These are phyloP conservation scores for Gouania willdenowi DNA, from an alignment of 2,797 vertebrate genomes.

Conservation along the genomic window DNA sequence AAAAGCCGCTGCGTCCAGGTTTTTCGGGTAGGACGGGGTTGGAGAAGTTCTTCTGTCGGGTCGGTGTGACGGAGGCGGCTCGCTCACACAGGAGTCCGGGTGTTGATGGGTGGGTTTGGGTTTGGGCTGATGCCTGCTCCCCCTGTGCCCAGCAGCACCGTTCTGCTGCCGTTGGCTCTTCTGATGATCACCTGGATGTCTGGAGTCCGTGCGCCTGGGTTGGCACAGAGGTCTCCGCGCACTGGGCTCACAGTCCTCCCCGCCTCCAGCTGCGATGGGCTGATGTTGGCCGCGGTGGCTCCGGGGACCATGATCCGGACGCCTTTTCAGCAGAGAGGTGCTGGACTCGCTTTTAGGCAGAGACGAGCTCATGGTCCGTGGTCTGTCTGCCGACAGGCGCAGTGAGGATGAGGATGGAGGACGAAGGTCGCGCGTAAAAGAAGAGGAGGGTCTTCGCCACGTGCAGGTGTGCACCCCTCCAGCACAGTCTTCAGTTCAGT, in stretches of 20 bases:
- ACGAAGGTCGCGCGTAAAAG: slow-evolving; percentile 8
- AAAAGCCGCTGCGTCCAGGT: slow-evolving; percentile 66
- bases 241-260: slow-evolving; percentile 81
- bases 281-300: slow-evolving; percentile 53
- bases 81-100: slow-evolving; percentile 37
- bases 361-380: slow-evolving; percentile 79
- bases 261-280: slow-evolving; percentile 33
- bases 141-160: slow-evolving; percentile 31
- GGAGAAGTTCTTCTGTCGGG: slow-evolving; percentile 57
- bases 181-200: slow-evolving; percentile 45
- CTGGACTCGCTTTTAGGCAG: slow-evolving; percentile 87
- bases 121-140: slow-evolving; percentile 41
- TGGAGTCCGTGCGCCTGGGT: slow-evolving; percentile 60
- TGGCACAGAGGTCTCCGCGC: slow-evolving; percentile 88
- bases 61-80: slow-evolving; percentile 38
- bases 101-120: slow-evolving; percentile 59
- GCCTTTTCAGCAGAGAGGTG: slow-evolving; percentile 79
- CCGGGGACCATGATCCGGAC: slow-evolving; percentile 42
- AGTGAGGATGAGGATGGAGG: slow-evolving; percentile 21
- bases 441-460: slow-evolving; percentile 30
- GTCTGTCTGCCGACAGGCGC: not conserved
- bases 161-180: slow-evolving; percentile 55
- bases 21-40: slow-evolving; percentile 53
- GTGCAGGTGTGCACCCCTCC: slow-evolving; percentile 46
- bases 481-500: slow-evolving; percentile 8